Percentiles rank a stretch among this genome's conserved stretches.
phyloP scores from a whole-genome alignment of 2,113 vertebrate genomes.

The Bambusicola thoracicus region DNA sequence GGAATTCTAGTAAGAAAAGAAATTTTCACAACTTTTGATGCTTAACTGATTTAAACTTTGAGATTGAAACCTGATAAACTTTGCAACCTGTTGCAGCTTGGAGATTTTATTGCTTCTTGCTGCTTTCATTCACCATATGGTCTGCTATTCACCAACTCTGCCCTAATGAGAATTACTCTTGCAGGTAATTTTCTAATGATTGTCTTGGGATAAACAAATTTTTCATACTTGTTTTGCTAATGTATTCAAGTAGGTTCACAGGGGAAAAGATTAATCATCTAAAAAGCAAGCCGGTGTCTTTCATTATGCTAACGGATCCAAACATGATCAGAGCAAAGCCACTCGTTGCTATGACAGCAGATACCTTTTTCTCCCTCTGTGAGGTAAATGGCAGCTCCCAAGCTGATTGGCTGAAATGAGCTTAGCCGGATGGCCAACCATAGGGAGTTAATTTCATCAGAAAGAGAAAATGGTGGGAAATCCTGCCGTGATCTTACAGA shows the following conservation, averaged over 20 bases:
- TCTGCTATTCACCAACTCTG: slow-evolving; percentile 74
- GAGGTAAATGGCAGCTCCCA: slow-evolving; percentile 84
- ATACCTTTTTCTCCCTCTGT: slow-evolving; percentile 77
- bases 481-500: slow-evolving; percentile 75
- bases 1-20: neutral
- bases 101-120: slow-evolving; percentile 73
- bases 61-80: slow-evolving; percentile 57
- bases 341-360: slow-evolving; percentile 84
- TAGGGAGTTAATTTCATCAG: slow-evolving; percentile 82
- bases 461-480: slow-evolving; percentile 80
- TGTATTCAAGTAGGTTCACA: slow-evolving; percentile 85
- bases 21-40: neutral
- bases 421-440: slow-evolving; percentile 80
- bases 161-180: slow-evolving; percentile 84
- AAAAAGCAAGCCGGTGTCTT: slow-evolving; percentile 83
- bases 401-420: slow-evolving; percentile 85
- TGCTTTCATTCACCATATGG: slow-evolving; percentile 83
- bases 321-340: slow-evolving; percentile 76
- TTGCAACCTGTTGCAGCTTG: slow-evolving; percentile 66
- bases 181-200: slow-evolving; percentile 90
- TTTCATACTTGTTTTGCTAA: slow-evolving; percentile 86
- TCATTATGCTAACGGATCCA: slow-evolving; percentile 81
- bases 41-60: slow-evolving; percentile 26
- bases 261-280: slow-evolving; percentile 90
- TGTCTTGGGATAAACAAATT: slow-evolving; percentile 89